phyloP scores from a whole-genome alignment of 2,888 invertebrate genomes.

The Orthonevra nobilis region DNA sequence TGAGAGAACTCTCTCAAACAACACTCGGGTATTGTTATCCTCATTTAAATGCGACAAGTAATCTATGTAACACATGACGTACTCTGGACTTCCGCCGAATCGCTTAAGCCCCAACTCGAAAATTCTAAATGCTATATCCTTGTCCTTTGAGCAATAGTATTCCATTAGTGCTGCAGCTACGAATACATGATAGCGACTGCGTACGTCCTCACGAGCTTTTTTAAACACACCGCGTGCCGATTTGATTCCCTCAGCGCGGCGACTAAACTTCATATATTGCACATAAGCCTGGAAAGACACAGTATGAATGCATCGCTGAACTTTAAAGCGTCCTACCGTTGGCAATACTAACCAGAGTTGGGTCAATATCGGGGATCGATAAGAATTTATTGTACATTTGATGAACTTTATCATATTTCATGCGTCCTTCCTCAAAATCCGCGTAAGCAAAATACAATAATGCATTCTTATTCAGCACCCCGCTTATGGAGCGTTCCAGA shows the following conservation, averaged over 20 bases:
- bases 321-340: neutral
- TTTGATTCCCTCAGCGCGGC: conserved; percentile 98
- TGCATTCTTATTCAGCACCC: conserved; percentile 94
- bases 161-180: conserved; percentile 99
- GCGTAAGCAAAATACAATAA: conserved; percentile 98
- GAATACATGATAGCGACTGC: conserved; percentile 94
- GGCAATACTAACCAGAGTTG: conserved; percentile 88
- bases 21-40: conserved; percentile 99
- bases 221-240: conserved; percentile 97
- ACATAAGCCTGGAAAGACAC: conserved; percentile 88
- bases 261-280: conserved; percentile 99
- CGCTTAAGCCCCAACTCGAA: conserved; percentile 99
- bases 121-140: conserved; percentile 96
- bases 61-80: conserved; percentile 97
- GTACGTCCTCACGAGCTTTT: conserved; percentile 93
- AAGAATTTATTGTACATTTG: conserved; percentile 96
- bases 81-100: conserved; percentile 96
- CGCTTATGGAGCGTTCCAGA: conserved; percentile 95
- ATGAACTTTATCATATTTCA: conserved; percentile 97
- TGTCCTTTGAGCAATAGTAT: conserved; percentile 99
- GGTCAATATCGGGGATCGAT: conserved; percentile 94
- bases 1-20: conserved; percentile 97
- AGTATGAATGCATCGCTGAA: too few species aligned
- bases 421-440: conserved; percentile 98
- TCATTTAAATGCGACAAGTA: conserved; percentile 98